Percentiles rank a stretch among this genome's conserved stretches.
These are phyloP conservation scores for Callaeas wilsoni DNA, from an alignment of 2,113 vertebrate genomes.

Conservation along the genomic window DNA sequence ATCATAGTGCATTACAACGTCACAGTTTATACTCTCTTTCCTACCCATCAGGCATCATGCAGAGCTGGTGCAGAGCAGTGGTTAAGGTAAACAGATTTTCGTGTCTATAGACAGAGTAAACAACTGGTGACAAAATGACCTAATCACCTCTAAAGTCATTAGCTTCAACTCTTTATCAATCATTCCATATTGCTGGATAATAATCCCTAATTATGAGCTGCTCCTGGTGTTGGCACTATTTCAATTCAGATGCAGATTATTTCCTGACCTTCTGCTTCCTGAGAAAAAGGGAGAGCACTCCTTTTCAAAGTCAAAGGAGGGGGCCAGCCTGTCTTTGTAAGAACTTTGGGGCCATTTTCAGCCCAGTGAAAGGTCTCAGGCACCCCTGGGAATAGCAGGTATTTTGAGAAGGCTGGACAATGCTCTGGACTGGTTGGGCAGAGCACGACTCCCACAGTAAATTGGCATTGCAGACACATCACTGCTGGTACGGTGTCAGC, in stretches of 20 bases:
- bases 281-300: neutral
- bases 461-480: neutral
- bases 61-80: neutral
- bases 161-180: neutral
- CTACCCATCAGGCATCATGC: neutral
- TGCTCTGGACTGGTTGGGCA: neutral
- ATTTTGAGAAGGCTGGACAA: neutral
- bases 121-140: neutral
- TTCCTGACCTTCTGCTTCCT: neutral
- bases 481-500: accelerated
- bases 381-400: neutral
- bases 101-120: neutral
- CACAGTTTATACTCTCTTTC: neutral
- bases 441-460: neutral
- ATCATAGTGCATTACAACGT: neutral
- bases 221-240: neutral
- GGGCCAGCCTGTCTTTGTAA: neutral
- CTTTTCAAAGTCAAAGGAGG: neutral
- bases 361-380: accelerated
- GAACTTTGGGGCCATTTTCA: neutral
- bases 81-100: neutral
- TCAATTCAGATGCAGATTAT: neutral
- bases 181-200: slow-evolving; percentile 19
- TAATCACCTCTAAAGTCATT: slow-evolving; percentile 20
- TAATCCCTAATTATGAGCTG: slow-evolving; percentile 34